Conservation (phyloP, 2,888 invertebrate species). For the Scaptodrosophila latifasciaeformis region DNA sequence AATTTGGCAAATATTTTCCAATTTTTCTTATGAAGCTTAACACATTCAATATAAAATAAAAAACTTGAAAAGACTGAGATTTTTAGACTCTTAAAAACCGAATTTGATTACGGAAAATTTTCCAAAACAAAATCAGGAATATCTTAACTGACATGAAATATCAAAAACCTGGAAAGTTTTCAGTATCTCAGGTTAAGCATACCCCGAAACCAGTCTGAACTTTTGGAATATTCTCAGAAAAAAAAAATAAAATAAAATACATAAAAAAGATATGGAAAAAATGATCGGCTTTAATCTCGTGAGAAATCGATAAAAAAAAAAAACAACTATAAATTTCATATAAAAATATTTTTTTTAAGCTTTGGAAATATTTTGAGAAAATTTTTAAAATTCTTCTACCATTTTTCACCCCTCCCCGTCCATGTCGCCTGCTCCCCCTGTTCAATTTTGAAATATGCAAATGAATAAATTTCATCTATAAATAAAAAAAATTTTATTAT, state of each 20-base stretch:
- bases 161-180: too few species aligned
- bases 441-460: constrained; percentile 49
- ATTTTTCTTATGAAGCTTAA: too few species aligned
- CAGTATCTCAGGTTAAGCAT: too few species aligned
- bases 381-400: constrained; percentile 30
- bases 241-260: too few species aligned
- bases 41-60: too few species aligned
- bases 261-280: not conserved
- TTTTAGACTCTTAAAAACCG: too few species aligned
- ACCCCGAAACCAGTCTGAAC: too few species aligned
- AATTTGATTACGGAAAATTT: not conserved
- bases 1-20: too few species aligned
- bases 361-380: not conserved
- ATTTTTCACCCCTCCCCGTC: not conserved
- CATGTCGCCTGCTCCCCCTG: constrained; percentile 28
- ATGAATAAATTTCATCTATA: constrained; percentile 18
- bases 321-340: constrained; percentile 5
- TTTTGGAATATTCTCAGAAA: too few species aligned
- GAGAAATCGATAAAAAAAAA: constrained; percentile 15
- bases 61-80: too few species aligned
- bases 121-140: constrained; percentile 1
- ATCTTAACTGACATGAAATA: too few species aligned
- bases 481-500: constrained; percentile 16
- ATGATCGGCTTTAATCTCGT: constrained; percentile 19
- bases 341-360: not conserved